Evolutionary conservation across 1,140 invertebrate species (phyloP).

Genomic region (Sweltsa coloradensis): DNA sequence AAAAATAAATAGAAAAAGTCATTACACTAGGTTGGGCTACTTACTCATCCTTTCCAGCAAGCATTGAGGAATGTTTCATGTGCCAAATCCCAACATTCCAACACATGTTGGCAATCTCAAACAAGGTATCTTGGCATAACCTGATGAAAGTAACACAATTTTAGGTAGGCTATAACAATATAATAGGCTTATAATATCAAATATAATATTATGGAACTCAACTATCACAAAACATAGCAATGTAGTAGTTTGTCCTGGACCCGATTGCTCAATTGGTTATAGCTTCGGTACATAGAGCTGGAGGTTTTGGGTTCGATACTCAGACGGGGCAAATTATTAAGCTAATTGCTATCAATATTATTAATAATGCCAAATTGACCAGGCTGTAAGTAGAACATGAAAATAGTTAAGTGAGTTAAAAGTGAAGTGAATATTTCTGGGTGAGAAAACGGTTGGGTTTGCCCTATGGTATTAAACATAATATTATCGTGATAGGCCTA

Average conservation of each 20-base stretch:
- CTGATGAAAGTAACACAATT: conserved; percentile 27
- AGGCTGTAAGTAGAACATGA: no score
- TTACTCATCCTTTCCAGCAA: conserved; percentile 52
- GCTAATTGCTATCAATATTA: neutral
- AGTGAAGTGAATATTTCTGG: neutral
- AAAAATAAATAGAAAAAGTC: neutral
- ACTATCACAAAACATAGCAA: neutral
- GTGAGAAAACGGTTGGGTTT: conserved; percentile 3
- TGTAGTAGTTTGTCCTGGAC: neutral
- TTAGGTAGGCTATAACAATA: neutral
- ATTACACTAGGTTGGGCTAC: conserved; percentile 20
- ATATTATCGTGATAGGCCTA: no score
- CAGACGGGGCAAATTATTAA: neutral
- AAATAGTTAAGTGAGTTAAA: neutral
- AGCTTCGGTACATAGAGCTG: neutral
- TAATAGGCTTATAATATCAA: neutral
- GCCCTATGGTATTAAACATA: conserved; percentile 3
- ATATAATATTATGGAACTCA: neutral
- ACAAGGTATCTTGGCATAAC: conserved; percentile 42
- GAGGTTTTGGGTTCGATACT: no score
- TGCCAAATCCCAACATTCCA: conserved; percentile 55
- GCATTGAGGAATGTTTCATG: conserved; percentile 56
- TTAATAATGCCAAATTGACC: neutral
- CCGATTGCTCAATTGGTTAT: neutral
- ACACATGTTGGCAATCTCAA: conserved; percentile 48